Conservation (phyloP, 2,113 vertebrate species). For the Tretioscincus oriximinensis region DNA sequence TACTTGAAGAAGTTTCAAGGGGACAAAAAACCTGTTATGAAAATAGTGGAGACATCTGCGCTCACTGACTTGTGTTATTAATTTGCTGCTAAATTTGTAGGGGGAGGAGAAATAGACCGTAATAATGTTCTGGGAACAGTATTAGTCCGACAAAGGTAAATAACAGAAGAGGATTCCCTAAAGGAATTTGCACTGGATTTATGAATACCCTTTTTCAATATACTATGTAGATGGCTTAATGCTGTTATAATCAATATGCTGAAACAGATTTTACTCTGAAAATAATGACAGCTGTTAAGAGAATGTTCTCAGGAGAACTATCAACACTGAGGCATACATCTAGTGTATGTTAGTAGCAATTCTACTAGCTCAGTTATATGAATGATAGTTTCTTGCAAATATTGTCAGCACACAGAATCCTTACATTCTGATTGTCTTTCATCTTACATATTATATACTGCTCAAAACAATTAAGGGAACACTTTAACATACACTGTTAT, state of each 20-base stretch:
- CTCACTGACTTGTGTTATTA: slow-evolving; percentile 39
- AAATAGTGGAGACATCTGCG: slow-evolving; percentile 41
- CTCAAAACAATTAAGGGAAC: too few species aligned
- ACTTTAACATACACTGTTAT: too few species aligned
- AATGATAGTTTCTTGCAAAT: slow-evolving; percentile 1
- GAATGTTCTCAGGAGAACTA: neutral
- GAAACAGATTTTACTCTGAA: slow-evolving; percentile 19
- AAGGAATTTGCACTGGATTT: slow-evolving; percentile 21
- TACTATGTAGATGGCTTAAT: neutral
- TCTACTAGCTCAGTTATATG: neutral
- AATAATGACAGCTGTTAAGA: slow-evolving; percentile 9
- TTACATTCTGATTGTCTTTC: neutral
- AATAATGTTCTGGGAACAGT: slow-evolving; percentile 32
- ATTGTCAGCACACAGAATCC: neutral
- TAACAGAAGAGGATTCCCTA: slow-evolving; percentile 12
- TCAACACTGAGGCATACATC: neutral
- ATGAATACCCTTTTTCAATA: slow-evolving; percentile 18
- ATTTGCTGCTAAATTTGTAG: slow-evolving; percentile 33
- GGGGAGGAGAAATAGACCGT: slow-evolving; percentile 27
- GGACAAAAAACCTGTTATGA: slow-evolving; percentile 35
- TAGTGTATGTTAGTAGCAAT: neutral
- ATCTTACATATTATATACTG: neutral
- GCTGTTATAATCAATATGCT: neutral
- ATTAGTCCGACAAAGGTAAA: slow-evolving; percentile 27
- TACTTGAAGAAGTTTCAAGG: slow-evolving; percentile 48